A percentile compares a stretch with the other conserved stretches of the same genome.
These are phyloP conservation scores for Atlantisia rogersi DNA, from an alignment of 2,113 vertebrate species.

Conservation along the genomic window DNA sequence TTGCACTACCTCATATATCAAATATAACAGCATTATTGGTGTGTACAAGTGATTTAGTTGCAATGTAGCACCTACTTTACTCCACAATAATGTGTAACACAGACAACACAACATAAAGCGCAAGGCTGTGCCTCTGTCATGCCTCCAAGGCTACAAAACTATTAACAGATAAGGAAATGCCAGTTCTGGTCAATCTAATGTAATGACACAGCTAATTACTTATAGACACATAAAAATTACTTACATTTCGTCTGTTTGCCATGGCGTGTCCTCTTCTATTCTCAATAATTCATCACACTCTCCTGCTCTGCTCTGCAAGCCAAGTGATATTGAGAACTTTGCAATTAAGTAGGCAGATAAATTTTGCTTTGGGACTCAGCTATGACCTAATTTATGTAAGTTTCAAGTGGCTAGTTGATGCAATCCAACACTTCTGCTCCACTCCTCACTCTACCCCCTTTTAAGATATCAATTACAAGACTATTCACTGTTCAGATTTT, in stretches of 20 bases:
- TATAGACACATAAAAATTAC: constrained; percentile 38
- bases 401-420: background rate
- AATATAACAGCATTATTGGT: background rate
- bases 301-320: constrained; percentile 79
- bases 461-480: background rate
- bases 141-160: background rate
- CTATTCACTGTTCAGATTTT: background rate
- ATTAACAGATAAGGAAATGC: background rate
- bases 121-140: background rate
- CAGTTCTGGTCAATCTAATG: background rate
- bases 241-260: constrained; percentile 82
- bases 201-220: background rate
- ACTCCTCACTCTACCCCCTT: background rate
- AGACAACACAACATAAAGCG: background rate
- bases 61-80: background rate
- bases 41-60: background rate
- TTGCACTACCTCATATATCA: background rate
- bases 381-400: background rate
- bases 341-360: background rate
- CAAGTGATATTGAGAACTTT: background rate
- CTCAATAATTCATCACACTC: constrained; percentile 89
- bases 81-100: background rate
- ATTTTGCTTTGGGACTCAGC: background rate
- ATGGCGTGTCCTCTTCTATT: constrained; percentile 91
- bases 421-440: background rate